Percentiles rank a stretch among this genome's conserved stretches.
Evolutionary conservation across 2,113 vertebrate genomes (phyloP).

Genomic region (Proteles cristata): DNA sequence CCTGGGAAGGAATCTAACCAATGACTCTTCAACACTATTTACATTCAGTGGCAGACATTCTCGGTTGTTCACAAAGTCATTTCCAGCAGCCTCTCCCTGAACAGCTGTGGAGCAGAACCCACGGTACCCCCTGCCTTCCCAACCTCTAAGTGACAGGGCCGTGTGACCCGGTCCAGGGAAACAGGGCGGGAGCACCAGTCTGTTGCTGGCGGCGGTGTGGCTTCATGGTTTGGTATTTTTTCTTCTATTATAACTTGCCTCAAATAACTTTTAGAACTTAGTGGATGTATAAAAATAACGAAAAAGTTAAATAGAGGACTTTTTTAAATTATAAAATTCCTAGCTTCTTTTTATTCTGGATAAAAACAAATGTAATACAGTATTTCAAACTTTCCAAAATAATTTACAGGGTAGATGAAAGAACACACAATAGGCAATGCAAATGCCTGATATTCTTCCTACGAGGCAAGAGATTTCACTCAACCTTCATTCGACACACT

Average conservation of each 20-base stretch:
- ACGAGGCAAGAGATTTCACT: neutral
- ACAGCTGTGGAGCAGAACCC: neutral
- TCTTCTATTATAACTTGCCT: neutral
- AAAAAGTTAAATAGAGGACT: neutral
- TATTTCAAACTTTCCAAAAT: neutral
- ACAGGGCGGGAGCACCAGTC: neutral
- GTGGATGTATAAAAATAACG: neutral
- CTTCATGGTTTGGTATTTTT: neutral
- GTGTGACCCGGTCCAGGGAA: neutral
- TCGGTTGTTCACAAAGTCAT: neutral
- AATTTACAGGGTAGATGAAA: neutral
- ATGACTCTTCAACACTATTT: neutral
- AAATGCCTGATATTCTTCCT: neutral
- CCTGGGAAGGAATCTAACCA: neutral
- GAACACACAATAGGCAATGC: too few relatives aligned
- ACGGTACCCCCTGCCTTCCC: neutral
- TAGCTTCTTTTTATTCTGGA: neutral
- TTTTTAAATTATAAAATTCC: neutral
- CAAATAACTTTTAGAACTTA: neutral
- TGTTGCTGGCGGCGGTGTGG: neutral
- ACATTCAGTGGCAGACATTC: neutral
- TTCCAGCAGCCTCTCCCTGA: neutral
- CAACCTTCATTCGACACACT: neutral
- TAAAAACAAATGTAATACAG: neutral
- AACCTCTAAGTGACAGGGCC: neutral